These are phyloP conservation scores for Zapornia atra DNA, from an alignment of 2,113 vertebrate species.

Conservation along the genomic window DNA sequence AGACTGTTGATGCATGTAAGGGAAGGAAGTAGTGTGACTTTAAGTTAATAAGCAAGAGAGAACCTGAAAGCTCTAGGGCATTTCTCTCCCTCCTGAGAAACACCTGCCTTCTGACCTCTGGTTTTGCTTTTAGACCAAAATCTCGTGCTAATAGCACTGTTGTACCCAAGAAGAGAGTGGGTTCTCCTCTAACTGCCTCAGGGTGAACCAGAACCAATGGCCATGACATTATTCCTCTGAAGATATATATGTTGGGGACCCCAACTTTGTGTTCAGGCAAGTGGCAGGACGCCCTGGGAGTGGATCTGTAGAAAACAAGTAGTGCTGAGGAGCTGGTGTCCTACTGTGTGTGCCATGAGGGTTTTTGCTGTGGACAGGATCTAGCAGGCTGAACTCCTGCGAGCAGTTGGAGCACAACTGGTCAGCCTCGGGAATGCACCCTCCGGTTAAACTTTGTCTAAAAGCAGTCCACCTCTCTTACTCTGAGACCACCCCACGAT, in stretches of 20 bases:
- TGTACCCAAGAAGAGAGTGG: accelerated
- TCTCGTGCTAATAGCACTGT: not conserved
- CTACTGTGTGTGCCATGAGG: not conserved
- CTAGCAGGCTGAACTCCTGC: not conserved
- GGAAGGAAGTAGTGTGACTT: not conserved
- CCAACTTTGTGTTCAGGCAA: not conserved
- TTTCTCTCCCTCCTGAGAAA: not conserved
- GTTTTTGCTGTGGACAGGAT: not conserved
- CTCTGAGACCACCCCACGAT: not conserved
- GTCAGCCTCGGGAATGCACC: not conserved
- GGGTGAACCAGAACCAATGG: not conserved
- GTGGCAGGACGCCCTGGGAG: not conserved
- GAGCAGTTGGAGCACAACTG: not conserved
- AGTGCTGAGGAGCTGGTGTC: not conserved
- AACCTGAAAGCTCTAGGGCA: not conserved
- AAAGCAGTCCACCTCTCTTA: not conserved
- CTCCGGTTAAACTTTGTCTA: not conserved
- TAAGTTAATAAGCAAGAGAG: not conserved
- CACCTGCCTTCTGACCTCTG: not conserved
- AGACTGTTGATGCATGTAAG: not conserved
- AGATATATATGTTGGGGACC: not conserved
- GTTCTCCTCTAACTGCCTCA: not conserved
- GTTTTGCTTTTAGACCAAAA: not conserved
- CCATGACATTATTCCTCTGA: not conserved
- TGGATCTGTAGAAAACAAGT: not conserved